A percentile compares a stretch with the other conserved stretches of the same genome.
These are phyloP conservation scores for Gymnoscopelus microlampas DNA, from an alignment of 2,797 vertebrate genomes.

Conservation along the genomic window DNA sequence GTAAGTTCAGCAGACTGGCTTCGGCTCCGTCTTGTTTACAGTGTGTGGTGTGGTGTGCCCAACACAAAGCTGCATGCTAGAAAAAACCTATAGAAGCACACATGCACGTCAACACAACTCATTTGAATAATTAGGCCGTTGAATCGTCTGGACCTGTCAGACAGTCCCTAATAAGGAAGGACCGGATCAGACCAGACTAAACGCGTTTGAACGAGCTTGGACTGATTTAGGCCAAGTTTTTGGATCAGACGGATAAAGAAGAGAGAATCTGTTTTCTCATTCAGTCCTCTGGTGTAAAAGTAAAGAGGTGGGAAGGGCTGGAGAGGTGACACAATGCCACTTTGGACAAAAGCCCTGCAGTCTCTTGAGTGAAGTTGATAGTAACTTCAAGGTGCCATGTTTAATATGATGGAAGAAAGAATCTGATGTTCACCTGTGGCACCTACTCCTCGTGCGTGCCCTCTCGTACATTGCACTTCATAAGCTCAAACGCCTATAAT, in stretches of 20 bases:
- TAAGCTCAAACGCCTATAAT: background rate
- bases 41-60: slow-evolving; percentile 44
- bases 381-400: slow-evolving; percentile 20
- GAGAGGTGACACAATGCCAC: background rate
- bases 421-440: slow-evolving; percentile 28
- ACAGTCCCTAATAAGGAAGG: slow-evolving; percentile 54
- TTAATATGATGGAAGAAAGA: slow-evolving; percentile 37
- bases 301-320: slow-evolving; percentile 3
- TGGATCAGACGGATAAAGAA: slow-evolving; percentile 1
- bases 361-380: slow-evolving; percentile 16
- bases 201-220: slow-evolving; percentile 16
- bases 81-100: slow-evolving; percentile 74
- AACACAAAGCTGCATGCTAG: slow-evolving; percentile 78
- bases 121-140: slow-evolving; percentile 46
- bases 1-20: slow-evolving; percentile 10
- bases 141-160: slow-evolving; percentile 27
- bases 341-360: slow-evolving; percentile 31
- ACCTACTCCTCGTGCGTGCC: background rate
- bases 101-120: slow-evolving; percentile 73
- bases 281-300: slow-evolving; percentile 23
- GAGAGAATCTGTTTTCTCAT: slow-evolving; percentile 22
- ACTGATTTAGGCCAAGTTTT: slow-evolving; percentile 7
- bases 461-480: slow-evolving; percentile 19
- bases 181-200: slow-evolving; percentile 29
- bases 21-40: slow-evolving; percentile 48